Evolutionary conservation across 2,797 vertebrate genomes (phyloP).

Genomic region (Enteromius mattozi): DNA sequence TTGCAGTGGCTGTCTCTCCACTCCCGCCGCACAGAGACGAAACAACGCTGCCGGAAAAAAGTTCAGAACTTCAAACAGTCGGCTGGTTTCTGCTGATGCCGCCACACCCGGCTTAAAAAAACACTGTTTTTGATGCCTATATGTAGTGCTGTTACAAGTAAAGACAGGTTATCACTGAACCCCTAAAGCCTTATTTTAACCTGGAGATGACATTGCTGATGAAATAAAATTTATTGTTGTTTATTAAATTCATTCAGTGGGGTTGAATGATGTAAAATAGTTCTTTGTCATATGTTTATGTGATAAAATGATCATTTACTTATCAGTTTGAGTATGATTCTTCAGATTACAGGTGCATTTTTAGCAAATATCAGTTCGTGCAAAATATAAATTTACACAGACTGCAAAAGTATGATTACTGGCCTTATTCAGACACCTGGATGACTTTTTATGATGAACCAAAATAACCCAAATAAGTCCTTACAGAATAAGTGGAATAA

Average conservation of each 20-base stretch:
- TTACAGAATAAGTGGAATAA: background rate
- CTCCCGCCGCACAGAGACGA: slow-evolving; percentile 75
- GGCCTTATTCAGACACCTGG: background rate
- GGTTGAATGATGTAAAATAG: background rate
- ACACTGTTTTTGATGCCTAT: slow-evolving; percentile 59
- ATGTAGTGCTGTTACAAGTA: slow-evolving; percentile 55
- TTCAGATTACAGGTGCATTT: slow-evolving; percentile 8
- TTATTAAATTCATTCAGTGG: background rate
- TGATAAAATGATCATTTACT: background rate
- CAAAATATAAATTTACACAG: background rate
- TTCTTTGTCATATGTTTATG: background rate
- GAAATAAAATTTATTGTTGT: slow-evolving; percentile 1
- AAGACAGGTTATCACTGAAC: slow-evolving; percentile 55
- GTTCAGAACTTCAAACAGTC: slow-evolving; percentile 75
- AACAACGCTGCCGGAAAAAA: slow-evolving; percentile 69
- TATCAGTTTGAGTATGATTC: background rate
- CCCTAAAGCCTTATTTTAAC: slow-evolving; percentile 54
- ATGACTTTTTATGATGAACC: background rate
- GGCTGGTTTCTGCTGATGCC: slow-evolving; percentile 65
- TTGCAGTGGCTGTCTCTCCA: slow-evolving; percentile 77
- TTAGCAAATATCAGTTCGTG: background rate
- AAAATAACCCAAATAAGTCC: background rate
- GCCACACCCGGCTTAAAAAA: slow-evolving; percentile 67
- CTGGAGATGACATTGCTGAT: slow-evolving; percentile 43
- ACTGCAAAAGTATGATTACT: background rate